Percentiles rank a stretch among this genome's conserved stretches.
phyloP scores from a whole-genome alignment of 2,797 vertebrate species.

The Pristis pectinata region DNA sequence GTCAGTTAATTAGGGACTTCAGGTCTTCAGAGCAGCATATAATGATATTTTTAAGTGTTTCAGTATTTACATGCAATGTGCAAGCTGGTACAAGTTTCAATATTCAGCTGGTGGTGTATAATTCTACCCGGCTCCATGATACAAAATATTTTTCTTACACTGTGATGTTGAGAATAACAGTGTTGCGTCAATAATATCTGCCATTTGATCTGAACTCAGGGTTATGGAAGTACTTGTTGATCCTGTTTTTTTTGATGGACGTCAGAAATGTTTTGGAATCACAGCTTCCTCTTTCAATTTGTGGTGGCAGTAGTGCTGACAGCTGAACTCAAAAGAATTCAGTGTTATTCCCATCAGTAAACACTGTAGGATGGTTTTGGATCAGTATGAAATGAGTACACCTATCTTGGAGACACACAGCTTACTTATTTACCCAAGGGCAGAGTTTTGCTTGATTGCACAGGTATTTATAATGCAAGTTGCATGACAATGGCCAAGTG shows the following conservation, averaged over 20 bases:
- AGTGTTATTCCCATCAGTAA: neutral
- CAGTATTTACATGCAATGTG: neutral
- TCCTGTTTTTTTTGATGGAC: neutral
- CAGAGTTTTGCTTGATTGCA: neutral
- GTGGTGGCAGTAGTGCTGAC: neutral
- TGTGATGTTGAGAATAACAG: neutral
- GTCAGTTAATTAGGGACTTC: neutral
- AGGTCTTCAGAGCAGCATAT: neutral
- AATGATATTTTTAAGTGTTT: neutral
- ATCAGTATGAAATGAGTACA: neutral
- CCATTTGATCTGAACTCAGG: neutral
- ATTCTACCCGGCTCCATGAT: neutral
- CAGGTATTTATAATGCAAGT: neutral
- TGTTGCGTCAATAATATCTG: neutral
- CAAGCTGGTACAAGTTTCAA: neutral
- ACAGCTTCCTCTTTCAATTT: neutral
- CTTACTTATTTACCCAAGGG: neutral
- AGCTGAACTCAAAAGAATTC: neutral
- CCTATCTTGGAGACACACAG: neutral
- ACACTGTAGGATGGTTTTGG: neutral
- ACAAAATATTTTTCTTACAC: neutral
- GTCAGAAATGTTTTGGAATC: neutral
- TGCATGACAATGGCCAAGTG: neutral
- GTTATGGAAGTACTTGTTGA: neutral
- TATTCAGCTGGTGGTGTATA: neutral